Evolutionary conservation across 1,140 invertebrate species (phyloP), one percentile per base, ranked within the genome.

Genomic region (Drosophila erecta): DNA sequence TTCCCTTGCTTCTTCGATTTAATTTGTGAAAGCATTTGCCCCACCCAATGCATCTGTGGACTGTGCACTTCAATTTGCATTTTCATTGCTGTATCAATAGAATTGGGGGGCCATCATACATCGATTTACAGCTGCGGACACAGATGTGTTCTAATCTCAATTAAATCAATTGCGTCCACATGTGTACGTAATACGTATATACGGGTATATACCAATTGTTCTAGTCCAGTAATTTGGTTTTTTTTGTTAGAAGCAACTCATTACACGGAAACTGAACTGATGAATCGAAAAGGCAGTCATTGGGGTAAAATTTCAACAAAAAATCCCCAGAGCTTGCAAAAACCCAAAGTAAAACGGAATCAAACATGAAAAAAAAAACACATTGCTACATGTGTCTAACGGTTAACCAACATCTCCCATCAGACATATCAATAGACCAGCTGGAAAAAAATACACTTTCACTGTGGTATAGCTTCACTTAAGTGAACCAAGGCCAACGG

Each of bases 41-140:
- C 35, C 49, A 56, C 24, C 38, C 61, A 46, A 49, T 50, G 27
- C 58, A 74, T 38, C 51, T 75, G 70, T 65, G 58, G 71, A 65
- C 59, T 56, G 51, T 75, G 71, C 72, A 65, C 70, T 75, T 75
- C 59, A 75, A 75, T 75, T 75, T 75, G 59, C 72, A 75, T 75
- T 69, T 75, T 53, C 71, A 64, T 75, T 74, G 69, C 64, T 43
- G 35, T 58, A 58, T 62, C 43, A 62, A 73, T 73, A 43, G 62
- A 43, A 35, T 37, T 41, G 46, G 22, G 20, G 33, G 20, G 44
- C 27, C 33, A 30, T 30, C 27, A 30, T 40, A 30, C 4, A 35
- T 30, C 56, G 51, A 41, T 56, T 35, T 33, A 11, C 30, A 30
- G 8, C 8, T 30, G 30, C 17, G 24, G 50, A 35, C 58, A 51